phyloP scores from a whole-genome alignment of 2,113 vertebrate genomes.

The Himantopus leucocephalus region DNA sequence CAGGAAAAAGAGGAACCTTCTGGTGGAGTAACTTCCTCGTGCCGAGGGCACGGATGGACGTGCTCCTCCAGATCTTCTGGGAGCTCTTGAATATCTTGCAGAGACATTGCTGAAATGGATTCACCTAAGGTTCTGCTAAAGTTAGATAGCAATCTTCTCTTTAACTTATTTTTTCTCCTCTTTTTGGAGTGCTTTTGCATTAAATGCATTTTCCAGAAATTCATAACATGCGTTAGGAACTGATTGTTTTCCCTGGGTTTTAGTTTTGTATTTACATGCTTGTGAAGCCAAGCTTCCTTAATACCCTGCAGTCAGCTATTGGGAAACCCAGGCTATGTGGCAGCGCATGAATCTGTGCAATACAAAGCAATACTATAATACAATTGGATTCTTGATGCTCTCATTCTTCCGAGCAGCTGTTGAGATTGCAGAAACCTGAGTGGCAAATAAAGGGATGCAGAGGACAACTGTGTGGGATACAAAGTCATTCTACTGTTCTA shows the following conservation, averaged over 20 bases:
- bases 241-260: not conserved
- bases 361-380: not conserved
- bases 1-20: not conserved
- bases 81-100: not conserved
- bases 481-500: not conserved
- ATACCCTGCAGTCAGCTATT: not conserved
- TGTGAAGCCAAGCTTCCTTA: not conserved
- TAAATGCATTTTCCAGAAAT: not conserved
- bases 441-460: not conserved
- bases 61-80: not conserved
- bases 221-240: not conserved
- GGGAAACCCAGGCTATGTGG: not conserved
- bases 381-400: not conserved
- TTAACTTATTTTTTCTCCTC: not conserved
- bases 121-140: not conserved
- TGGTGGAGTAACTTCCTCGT: rapidly evolving
- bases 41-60: not conserved
- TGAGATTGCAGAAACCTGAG: not conserved
- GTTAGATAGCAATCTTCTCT: not conserved
- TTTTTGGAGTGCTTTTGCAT: not conserved
- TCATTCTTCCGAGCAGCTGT: not conserved
- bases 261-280: not conserved
- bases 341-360: not conserved
- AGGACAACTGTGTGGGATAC: not conserved
- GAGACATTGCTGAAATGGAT: not conserved